Percentiles rank a stretch among this genome's conserved stretches.
These are phyloP conservation scores for Patiria pectinifera DNA, from an alignment of 53 echinoderm and acorn worm species.

Conservation along the genomic window DNA sequence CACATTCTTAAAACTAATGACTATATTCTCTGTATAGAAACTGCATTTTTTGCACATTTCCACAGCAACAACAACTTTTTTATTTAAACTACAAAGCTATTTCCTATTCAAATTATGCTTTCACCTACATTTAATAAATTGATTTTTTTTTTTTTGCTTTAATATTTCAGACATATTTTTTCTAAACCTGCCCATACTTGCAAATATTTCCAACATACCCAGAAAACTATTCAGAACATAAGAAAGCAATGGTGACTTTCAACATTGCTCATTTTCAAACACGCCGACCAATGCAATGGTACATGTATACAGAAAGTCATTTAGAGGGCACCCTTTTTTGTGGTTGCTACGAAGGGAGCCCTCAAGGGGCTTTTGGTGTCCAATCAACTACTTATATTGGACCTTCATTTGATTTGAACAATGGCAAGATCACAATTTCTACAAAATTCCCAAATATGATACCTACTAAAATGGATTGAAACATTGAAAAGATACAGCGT, in stretches of 20 bases:
- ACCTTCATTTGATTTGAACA: background rate
- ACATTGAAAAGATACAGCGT: background rate
- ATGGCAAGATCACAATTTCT: constrained; percentile 3
- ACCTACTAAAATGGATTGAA: background rate
- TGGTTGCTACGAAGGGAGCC: constrained; percentile 36
- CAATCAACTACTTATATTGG: background rate
- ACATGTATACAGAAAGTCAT: background rate
- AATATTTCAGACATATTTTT: background rate
- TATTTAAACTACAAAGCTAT: no score
- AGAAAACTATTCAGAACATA: background rate
- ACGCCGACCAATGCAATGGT: background rate
- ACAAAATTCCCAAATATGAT: background rate
- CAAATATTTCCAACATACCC: background rate
- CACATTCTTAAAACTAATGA: no score
- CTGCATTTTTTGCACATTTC: no score
- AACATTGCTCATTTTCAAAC: background rate
- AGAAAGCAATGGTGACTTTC: background rate
- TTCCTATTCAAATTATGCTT: no score
- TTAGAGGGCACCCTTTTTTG: background rate
- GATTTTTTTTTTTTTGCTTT: no score
- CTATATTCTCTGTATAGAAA: no score
- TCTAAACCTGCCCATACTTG: background rate
- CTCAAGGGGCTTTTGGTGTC: background rate
- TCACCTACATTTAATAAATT: background rate
- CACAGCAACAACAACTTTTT: no score